Conservation (phyloP, 1,140 invertebrate genomes). For the Caenorhabditis latens region DNA sequence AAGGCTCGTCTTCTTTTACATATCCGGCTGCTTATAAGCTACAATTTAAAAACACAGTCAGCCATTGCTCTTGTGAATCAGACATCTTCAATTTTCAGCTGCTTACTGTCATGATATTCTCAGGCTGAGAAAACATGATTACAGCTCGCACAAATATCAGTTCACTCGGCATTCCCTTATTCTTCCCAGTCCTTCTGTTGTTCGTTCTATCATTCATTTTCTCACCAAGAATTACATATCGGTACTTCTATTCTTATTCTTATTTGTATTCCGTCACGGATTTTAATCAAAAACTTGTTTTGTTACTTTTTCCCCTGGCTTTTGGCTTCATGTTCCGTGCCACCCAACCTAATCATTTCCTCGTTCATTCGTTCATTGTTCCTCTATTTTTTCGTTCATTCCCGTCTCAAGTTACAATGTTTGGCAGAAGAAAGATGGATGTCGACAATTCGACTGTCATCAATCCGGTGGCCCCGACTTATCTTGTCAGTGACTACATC, state of each 20-base stretch:
- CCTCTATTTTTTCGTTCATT: not conserved
- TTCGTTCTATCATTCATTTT: not conserved
- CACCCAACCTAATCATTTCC: not conserved
- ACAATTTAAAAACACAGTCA: not conserved
- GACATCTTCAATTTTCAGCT: not conserved
- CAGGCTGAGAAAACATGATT: not conserved
- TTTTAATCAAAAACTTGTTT: conserved; percentile 9
- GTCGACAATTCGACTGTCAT: not conserved
- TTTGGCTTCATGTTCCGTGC: not conserved
- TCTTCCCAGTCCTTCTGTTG: not conserved
- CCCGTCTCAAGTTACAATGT: conserved; percentile 11
- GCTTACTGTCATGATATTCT: not conserved
- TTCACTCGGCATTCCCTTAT: not conserved
- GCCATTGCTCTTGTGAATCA: not conserved
- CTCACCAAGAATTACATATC: not conserved
- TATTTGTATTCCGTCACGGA: conserved; percentile 13
- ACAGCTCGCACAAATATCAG: not conserved
- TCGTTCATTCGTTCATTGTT: not conserved
- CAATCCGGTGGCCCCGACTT: conserved; percentile 66
- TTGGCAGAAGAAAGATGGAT: conserved; percentile 2
- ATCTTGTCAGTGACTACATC: conserved; percentile 74
- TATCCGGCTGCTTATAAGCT: not conserved
- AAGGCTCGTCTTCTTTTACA: not conserved
- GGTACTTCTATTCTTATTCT: too few species aligned
- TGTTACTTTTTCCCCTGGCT: not conserved